phyloP scores from a whole-genome alignment of 1,140 invertebrate genomes.

The Drosophila fuyamai region DNA sequence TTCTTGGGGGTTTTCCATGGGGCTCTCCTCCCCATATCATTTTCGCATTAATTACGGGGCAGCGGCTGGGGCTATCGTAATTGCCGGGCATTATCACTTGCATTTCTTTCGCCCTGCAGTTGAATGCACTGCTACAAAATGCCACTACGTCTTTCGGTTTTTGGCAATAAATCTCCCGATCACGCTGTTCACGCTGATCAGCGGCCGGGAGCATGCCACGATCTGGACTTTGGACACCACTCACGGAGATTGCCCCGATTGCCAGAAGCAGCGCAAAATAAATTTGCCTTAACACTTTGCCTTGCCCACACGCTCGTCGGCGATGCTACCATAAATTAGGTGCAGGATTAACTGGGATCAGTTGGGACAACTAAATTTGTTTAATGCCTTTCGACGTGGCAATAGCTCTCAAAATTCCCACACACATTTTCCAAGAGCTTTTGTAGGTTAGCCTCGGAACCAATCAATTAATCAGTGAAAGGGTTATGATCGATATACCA shows the following conservation, averaged over 20 bases:
- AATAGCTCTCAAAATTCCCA: constrained; percentile 12
- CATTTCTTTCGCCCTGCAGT: constrained; percentile 47
- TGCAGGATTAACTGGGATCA: constrained; percentile 30
- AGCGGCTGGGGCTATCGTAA: constrained; percentile 50
- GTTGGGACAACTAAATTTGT: neutral
- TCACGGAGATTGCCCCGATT: constrained; percentile 58
- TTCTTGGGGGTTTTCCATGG: constrained; percentile 74
- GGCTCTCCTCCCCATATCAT: constrained; percentile 38
- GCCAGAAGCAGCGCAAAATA: constrained; percentile 44
- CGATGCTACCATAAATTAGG: constrained; percentile 28
- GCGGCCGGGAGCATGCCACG: constrained; percentile 55
- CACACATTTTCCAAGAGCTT: constrained; percentile 13
- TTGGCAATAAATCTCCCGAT: constrained; percentile 30
- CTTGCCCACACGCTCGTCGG: constrained; percentile 15
- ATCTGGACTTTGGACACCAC: constrained; percentile 69
- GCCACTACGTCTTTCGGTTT: constrained; percentile 10
- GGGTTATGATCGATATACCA: constrained; percentile 4
- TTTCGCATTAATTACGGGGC: constrained; percentile 57
- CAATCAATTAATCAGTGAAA: constrained; percentile 27
- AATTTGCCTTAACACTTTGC: constrained; percentile 43
- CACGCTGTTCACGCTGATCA: constrained; percentile 55
- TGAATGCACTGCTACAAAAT: constrained; percentile 68
- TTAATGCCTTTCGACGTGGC: neutral
- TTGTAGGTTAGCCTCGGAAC: constrained; percentile 35
- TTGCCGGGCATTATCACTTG: constrained; percentile 58